phyloP scores from a whole-genome alignment of 2,797 vertebrate species.

The Lerista edwardsae region DNA sequence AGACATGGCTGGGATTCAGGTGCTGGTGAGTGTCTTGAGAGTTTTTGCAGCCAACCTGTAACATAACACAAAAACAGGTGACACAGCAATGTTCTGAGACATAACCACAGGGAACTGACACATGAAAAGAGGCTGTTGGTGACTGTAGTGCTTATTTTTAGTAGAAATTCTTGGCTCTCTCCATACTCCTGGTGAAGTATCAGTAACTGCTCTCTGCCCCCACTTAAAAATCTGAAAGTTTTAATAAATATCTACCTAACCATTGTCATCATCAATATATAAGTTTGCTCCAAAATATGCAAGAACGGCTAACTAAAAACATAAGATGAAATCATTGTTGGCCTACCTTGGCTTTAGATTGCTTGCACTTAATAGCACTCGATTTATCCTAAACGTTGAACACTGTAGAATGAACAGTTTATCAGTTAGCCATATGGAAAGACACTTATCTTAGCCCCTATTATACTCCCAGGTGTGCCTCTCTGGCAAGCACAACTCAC shows the following conservation, averaged over 20 bases:
- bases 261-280: constrained; percentile 1
- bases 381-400: constrained; percentile 73
- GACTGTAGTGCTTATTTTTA: background rate
- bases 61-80: background rate
- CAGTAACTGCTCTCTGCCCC: background rate
- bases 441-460: constrained; percentile 71
- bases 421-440: constrained; percentile 75
- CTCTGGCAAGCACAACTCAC: constrained; percentile 72
- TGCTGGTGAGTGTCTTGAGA: too few relatives aligned
- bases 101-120: background rate
- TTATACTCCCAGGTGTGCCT: constrained; percentile 70
- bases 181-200: background rate
- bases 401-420: constrained; percentile 71
- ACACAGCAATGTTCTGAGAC: background rate
- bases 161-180: background rate
- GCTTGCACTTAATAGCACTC: constrained; percentile 67
- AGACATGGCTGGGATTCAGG: too few relatives aligned
- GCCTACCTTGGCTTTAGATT: background rate
- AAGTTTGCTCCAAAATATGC: background rate
- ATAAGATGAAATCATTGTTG: constrained; percentile 15
- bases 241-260: background rate
- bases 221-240: background rate
- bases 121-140: background rate
- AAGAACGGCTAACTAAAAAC: constrained; percentile 14
- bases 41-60: too few relatives aligned